A percentile compares a stretch with the other conserved stretches of the same genome.
phyloP scores from a whole-genome alignment of 2,888 invertebrate genomes.

The Stramonita haemastoma region DNA sequence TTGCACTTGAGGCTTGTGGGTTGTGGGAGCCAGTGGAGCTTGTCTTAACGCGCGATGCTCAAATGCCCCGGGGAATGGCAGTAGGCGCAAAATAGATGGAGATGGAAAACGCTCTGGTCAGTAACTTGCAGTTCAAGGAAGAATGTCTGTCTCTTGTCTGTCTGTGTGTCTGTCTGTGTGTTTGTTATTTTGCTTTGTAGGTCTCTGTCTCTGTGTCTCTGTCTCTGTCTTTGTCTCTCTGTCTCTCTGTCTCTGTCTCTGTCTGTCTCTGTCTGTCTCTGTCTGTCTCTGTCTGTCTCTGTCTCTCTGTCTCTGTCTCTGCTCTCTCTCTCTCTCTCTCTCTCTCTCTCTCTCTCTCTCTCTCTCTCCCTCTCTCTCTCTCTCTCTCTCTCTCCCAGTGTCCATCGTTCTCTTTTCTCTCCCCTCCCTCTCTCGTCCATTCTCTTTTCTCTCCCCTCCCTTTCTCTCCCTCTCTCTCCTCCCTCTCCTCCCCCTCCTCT shows the following conservation, averaged over 20 bases:
- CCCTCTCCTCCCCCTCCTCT: neutral
- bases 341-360: neutral
- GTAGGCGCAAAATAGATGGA: neutral
- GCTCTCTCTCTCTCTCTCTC: neutral
- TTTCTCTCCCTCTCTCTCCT: neutral
- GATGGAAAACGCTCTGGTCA: no score
- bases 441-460: neutral
- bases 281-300: neutral
- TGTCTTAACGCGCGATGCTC: slow-evolving; percentile 12
- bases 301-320: no score
- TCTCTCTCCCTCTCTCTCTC: neutral
- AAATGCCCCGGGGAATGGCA: neutral
- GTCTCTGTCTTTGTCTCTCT: neutral
- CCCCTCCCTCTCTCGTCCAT: neutral
- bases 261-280: slow-evolving; percentile 6
- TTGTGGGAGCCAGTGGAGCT: neutral
- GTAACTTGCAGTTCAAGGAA: no score
- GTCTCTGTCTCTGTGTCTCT: neutral
- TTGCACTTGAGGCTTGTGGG: neutral
- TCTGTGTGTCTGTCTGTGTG: no score
- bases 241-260: neutral
- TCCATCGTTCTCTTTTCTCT: neutral
- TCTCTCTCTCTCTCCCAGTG: neutral
- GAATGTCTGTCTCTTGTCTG: no score
- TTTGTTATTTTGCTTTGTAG: neutral